Evolutionary conservation across 2,888 invertebrate species (phyloP).

Genomic region (Cremastobaeus sp.): DNA sequence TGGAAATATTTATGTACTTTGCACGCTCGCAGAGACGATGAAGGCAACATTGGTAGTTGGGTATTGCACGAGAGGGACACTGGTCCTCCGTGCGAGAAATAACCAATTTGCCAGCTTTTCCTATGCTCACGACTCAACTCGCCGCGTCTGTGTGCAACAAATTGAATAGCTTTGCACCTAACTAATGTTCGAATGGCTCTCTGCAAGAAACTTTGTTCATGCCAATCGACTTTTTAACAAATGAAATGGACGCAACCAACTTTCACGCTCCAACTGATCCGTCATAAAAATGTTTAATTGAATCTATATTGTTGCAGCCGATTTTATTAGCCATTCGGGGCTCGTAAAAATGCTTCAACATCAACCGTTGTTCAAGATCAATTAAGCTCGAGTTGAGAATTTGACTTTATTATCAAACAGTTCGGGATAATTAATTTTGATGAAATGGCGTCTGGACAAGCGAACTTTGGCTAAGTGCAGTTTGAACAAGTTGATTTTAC

Average conservation of each 20-base stretch:
- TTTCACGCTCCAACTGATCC: no score
- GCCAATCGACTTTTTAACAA: neutral
- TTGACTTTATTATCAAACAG: constrained; percentile 33
- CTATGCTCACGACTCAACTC: constrained; percentile 45
- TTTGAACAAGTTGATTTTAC: constrained; percentile 48
- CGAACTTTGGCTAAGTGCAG: constrained; percentile 47
- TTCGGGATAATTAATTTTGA: constrained; percentile 45
- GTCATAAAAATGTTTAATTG: no score
- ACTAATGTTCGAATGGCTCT: constrained; percentile 30
- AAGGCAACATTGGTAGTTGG: constrained; percentile 50
- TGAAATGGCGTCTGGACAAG: constrained; percentile 41
- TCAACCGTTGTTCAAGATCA: no score
- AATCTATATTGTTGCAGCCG: no score
- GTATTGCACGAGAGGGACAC: constrained; percentile 53
- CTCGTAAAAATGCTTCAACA: no score
- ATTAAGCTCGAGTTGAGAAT: constrained; percentile 9
- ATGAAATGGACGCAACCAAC: neutral
- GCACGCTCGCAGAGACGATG: constrained; percentile 61
- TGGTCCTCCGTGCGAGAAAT: constrained; percentile 48
- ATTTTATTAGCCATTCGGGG: no score
- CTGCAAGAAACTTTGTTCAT: constrained; percentile 24
- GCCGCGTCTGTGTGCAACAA: constrained; percentile 32
- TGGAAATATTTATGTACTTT: constrained; percentile 69
- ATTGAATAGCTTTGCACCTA: constrained; percentile 54
- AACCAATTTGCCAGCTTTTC: constrained; percentile 54